Evolutionary conservation across 1,140 invertebrate genomes (phyloP).

Genomic region (Leucophenga varia): DNA sequence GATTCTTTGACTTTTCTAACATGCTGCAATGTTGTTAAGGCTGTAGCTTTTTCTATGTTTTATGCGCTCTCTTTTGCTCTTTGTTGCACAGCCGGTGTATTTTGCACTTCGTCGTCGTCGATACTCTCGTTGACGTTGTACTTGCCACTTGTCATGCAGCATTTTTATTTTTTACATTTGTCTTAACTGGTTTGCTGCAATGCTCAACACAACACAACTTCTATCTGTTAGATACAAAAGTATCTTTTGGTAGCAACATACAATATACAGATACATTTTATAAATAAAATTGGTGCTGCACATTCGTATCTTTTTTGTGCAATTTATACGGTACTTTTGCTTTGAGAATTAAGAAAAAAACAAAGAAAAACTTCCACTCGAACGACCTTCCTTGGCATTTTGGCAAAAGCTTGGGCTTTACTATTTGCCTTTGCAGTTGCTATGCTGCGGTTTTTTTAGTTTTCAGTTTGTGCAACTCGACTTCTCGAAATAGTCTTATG

Average conservation of each 20-base stretch:
- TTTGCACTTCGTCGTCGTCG: background rate
- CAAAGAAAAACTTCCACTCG: no score
- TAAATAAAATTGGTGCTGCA: no score
- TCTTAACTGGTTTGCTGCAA: constrained; percentile 13
- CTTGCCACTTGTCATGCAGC: constrained; percentile 42
- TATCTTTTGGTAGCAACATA: constrained; percentile 17
- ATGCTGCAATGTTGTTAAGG: constrained; percentile 1
- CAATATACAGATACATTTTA: background rate
- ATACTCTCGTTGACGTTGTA: constrained; percentile 8
- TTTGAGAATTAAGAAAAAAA: constrained; percentile 18
- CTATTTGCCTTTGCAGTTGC: constrained; percentile 40
- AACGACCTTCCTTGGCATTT: constrained; percentile 44
- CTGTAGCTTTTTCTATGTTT: constrained; percentile 14
- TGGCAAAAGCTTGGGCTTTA: constrained; percentile 20
- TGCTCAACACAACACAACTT: constrained; percentile 21
- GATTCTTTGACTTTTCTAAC: constrained; percentile 15
- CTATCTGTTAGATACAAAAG: constrained; percentile 18
- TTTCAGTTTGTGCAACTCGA: no score
- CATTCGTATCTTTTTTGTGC: background rate
- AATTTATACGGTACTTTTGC: constrained; percentile 36
- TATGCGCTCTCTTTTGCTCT: constrained; percentile 27
- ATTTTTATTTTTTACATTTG: constrained; percentile 33
- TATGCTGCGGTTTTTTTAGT: no score
- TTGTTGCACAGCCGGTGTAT: no score
- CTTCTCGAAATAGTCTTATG: no score